Conservation (phyloP, 2,888 invertebrate genomes). For the Eupithecia vulgata region DNA sequence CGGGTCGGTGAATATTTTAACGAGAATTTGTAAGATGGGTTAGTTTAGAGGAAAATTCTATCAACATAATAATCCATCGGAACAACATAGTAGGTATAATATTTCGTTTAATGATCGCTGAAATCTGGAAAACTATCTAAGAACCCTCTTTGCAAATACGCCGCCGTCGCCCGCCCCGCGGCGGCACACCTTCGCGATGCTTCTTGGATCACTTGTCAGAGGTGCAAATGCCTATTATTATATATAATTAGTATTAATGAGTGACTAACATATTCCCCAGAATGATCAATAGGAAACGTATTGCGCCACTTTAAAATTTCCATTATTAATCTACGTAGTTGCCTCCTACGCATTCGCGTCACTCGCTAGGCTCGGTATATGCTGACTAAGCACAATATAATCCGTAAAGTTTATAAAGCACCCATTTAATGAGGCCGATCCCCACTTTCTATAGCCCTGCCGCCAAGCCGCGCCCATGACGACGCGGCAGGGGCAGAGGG, state of each 20-base stretch:
- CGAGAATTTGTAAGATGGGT: no score
- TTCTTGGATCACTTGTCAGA: background rate
- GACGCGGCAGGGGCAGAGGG: no score
- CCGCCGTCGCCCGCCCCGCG: no score
- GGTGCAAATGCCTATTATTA: background rate
- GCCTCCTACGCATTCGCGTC: background rate
- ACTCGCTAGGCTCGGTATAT: background rate
- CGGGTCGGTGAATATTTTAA: no score
- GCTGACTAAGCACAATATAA: background rate
- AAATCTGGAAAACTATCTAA: no score
- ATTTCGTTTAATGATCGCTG: no score
- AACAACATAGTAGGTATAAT: no score
- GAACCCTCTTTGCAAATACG: no score
- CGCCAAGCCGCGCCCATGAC: background rate
- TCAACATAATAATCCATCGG: no score
- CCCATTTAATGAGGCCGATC: background rate
- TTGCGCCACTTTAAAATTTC: background rate
- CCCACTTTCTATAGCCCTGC: background rate
- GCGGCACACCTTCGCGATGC: background rate
- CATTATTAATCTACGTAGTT: background rate
- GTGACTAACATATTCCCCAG: background rate
- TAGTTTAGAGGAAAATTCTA: no score
- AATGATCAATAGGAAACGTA: background rate
- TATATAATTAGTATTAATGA: background rate
- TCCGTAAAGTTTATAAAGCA: background rate